Evolutionary conservation across 2,113 vertebrate species (phyloP), one percentile per base, ranked within the genome.

Genomic region (Phodopus roborovskii): DNA sequence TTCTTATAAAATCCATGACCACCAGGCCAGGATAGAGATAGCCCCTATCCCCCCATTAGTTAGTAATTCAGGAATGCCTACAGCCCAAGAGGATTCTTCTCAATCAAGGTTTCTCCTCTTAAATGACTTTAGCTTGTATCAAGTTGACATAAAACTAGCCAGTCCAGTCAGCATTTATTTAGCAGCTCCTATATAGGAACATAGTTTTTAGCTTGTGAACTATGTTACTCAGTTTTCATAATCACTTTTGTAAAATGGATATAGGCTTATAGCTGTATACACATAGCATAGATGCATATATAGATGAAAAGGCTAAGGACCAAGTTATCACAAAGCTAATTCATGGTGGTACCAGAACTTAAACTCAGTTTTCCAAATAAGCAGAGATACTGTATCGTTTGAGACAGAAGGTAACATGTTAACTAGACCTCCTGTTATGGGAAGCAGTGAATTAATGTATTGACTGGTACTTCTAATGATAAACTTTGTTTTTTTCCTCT

Each of bases 161-260:
- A 68, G 12, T 5, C 28, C 12, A 30, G 66, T 68, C 11, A 33
- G 73, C 39, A 82, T 91, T 94, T 28, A 92, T 81, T 95, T 96
- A 94, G 48, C 10, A 88, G 30, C 70, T 94, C 56, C 53, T 92
- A 12, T 74, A 68, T 93, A 68, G 30, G 15, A 73, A 22, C 53
- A 84, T 30, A 30, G 36, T 24, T 93, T 64, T 95, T 96, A 82
- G 73, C 62, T 77, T 93, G 15, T 84, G 15, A 66, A 71, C 91
- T 91, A 62, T 90, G 24, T 96, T 30, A 75, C 36, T 91, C 92
- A 88, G 26, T 92, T 91, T 93, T 93, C 53, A 62, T 87, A 58
- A 78, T 68, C n/a, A 19, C 33, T 94, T 92, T 88, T 92, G 3
- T 88, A 50, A 92, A 92, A 10, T 90, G 56, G 74, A 53, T 88